Base-by-base conservation (phyloP, 2,888 invertebrate genomes). In the Tanypteryx hageni region DNA sequence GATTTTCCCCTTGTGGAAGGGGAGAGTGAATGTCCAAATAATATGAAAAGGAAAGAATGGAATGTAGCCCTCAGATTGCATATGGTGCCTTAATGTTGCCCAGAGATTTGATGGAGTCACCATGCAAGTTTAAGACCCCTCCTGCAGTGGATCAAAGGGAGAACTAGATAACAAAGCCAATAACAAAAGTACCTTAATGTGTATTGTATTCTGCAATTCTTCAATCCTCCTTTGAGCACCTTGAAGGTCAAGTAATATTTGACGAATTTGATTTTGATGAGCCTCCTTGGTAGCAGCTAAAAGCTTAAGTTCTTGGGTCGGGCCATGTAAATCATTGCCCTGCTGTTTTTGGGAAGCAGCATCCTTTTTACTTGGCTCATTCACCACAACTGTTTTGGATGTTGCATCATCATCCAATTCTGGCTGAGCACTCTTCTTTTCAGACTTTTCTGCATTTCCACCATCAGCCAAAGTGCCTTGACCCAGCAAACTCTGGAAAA, bases 211-310 rank as follows among this genome's bases (percentile, higher is more conserved):
- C 93, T 96, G 96, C 56, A 98, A 95, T 94, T 98, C 97, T 93
- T 96, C 96, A 7, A 98, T 96, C 94, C 97, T 97, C 93, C 97
- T 96, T 94, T 97, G 96, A 68, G 96, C 96, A 27, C 96, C 96
- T 92, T 96, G 96, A 89, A 97, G 96, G 94, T 97, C 97, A 93
- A 94, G 94, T 85, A 95, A 94, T 92, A 95, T 94, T 93, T 95
- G 94, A 16, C 94, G 95, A 2, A 95, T 94, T 93, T 95, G 94
- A 22, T 94, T 94, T 93, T 95, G 95, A 89, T 95, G 95, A 0
- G 94, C 94, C 92, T 95, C 95, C 31, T 94, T 95, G 86, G 94
- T 95, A 59, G 94, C 93, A 3, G 94, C 93, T 56, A 96, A 95
- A 22, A 95, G 95, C 95, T 96, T 96, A 9, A 95, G 92, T 56